These are phyloP conservation scores for Gastrophryne carolinensis DNA, from an alignment of 2,797 vertebrate genomes.

Conservation along the genomic window DNA sequence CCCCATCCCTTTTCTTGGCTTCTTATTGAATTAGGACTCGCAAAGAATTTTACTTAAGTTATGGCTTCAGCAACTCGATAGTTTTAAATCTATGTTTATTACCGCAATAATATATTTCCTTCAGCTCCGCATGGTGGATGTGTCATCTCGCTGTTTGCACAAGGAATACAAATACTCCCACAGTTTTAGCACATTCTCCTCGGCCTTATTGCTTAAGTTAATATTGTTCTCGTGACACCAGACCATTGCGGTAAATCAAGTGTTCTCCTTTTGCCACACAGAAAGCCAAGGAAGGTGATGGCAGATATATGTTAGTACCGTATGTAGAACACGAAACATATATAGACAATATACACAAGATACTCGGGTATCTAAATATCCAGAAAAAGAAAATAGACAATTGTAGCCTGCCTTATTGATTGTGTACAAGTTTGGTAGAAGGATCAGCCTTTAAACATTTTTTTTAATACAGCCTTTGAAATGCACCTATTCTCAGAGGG, in stretches of 20 bases:
- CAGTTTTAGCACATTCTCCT: conserved; percentile 45
- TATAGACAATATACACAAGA: neutral
- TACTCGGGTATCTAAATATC: no score
- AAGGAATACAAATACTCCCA: conserved; percentile 51
- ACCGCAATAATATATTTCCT: conserved; percentile 46
- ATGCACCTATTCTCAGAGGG: no score
- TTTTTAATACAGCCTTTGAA: no score
- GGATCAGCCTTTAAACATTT: no score
- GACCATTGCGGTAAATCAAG: conserved; percentile 40
- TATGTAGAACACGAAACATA: neutral
- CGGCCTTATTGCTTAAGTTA: conserved; percentile 47
- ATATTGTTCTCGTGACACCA: conserved; percentile 45
- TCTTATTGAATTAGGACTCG: conserved; percentile 50
- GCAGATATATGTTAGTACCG: neutral
- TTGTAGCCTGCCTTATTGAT: no score
- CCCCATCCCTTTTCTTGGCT: conserved; percentile 21
- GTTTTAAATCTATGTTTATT: conserved; percentile 54
- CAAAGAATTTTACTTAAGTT: conserved; percentile 50
- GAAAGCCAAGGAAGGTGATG: conserved; percentile 6
- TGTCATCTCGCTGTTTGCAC: conserved; percentile 43
- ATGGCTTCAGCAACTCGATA: conserved; percentile 38
- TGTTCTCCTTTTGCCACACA: conserved; percentile 1
- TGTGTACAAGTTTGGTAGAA: no score
- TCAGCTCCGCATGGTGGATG: conserved; percentile 41
- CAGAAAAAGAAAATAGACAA: no score